Evolutionary conservation across 2,797 vertebrate genomes (phyloP).

Genomic region (Tamandua tetradactyla): DNA sequence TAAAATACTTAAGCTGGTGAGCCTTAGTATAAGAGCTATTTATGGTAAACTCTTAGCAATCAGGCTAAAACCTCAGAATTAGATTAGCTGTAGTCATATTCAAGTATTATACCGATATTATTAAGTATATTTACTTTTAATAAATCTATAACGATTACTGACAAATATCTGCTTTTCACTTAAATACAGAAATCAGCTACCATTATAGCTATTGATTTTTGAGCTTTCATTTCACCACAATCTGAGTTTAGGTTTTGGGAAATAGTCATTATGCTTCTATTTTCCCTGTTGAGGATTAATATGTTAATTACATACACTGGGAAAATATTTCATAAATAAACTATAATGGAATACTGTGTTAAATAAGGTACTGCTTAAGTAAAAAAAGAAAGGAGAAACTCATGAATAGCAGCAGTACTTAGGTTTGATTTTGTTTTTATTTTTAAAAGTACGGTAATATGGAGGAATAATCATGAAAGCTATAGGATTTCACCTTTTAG

Average conservation of each 20-base stretch:
- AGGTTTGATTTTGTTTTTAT: neutral
- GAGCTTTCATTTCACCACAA: conserved; percentile 25
- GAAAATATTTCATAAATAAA: neutral
- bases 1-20: neutral
- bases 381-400: neutral
- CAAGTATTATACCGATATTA: neutral
- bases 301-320: neutral
- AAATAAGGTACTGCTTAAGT: neutral
- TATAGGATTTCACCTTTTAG: conserved; percentile 44
- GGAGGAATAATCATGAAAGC: conserved; percentile 8
- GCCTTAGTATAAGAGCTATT: neutral
- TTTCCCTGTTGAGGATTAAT: neutral
- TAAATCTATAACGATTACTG: neutral
- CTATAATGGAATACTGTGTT: neutral
- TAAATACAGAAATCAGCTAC: neutral
- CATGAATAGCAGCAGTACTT: neutral
- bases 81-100: neutral
- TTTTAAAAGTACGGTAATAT: neutral
- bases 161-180: neutral
- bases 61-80: neutral
- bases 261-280: neutral
- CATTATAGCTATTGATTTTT: neutral
- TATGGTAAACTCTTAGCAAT: conserved; percentile 28
- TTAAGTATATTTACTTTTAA: neutral
- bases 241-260: conserved; percentile 8